phyloP scores from a whole-genome alignment of 2,113 vertebrate species.

The Mastomys natalensis region DNA sequence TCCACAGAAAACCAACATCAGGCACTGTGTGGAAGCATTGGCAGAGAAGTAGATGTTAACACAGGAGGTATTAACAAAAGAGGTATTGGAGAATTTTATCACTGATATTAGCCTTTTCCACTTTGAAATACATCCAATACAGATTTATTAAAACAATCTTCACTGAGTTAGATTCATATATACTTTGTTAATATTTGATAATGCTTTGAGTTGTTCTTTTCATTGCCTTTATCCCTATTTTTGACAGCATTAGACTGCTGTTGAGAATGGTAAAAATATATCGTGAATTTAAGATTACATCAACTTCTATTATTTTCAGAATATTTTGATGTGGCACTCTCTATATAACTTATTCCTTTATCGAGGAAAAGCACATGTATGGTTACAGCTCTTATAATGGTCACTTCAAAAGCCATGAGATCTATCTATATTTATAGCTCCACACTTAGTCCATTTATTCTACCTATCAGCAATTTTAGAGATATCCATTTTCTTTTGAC shows the following conservation, averaged over 20 bases:
- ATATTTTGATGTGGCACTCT: not conserved
- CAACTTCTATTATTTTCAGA: not conserved
- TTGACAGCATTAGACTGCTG: not conserved
- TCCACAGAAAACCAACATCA: not conserved
- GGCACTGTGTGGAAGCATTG: not conserved
- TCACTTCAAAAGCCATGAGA: not conserved
- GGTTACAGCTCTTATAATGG: not conserved
- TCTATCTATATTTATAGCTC: not conserved
- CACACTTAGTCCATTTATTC: not conserved
- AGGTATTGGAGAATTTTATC: not conserved
- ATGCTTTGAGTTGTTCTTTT: not conserved
- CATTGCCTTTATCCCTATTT: not conserved
- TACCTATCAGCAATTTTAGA: not conserved
- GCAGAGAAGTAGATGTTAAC: not conserved
- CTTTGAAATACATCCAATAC: not conserved
- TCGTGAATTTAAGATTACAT: not conserved
- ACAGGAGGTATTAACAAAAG: not conserved
- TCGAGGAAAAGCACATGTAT: not conserved
- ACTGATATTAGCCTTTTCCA: not conserved
- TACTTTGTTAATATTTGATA: not conserved
- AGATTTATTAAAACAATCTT: conserved; percentile 6
- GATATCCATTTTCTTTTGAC: not conserved
- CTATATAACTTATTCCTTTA: not conserved
- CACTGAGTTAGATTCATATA: fast-evolving
- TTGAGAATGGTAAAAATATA: not conserved